Conservation (phyloP, 2,113 vertebrate species). For the Thymallus thymallus region DNA sequence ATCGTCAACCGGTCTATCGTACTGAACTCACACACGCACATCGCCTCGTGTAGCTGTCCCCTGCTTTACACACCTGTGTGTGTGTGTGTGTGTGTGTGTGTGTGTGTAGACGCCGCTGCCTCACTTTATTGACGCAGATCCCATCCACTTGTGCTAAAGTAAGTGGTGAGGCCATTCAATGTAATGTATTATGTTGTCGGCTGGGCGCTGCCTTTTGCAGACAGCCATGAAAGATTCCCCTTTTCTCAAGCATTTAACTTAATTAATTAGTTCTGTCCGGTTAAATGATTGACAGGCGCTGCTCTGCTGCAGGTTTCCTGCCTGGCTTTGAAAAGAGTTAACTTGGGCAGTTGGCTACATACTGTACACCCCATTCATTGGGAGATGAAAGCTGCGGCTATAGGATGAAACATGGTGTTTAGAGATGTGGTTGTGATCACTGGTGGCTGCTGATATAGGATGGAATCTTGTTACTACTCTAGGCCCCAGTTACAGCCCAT, state of each 20-base stretch:
- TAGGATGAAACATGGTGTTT: background rate
- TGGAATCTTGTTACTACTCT: background rate
- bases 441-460: background rate
- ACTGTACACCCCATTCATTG: background rate
- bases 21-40: slow-evolving; percentile 9
- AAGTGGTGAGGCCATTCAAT: slow-evolving; percentile 20
- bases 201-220: background rate
- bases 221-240: slow-evolving; percentile 44
- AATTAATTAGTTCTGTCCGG: slow-evolving; percentile 54
- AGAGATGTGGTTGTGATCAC: background rate
- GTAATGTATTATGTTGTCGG: slow-evolving; percentile 50
- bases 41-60: background rate
- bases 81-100: slow-evolving; percentile 4
- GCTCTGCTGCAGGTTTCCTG: slow-evolving; percentile 16
- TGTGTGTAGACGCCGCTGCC: background rate
- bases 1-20: slow-evolving; percentile 30
- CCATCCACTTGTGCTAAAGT: slow-evolving; percentile 16
- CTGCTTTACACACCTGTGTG: background rate
- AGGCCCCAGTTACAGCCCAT: too few species aligned
- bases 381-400: background rate
- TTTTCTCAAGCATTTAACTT: slow-evolving; percentile 56
- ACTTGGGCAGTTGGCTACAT: background rate
- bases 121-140: background rate
- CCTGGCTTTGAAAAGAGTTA: too few species aligned
- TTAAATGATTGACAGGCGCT: slow-evolving; percentile 47